Evolutionary conservation across 1,140 invertebrate genomes (phyloP).

Genomic region (Stenopsyche tienmushanensis): DNA sequence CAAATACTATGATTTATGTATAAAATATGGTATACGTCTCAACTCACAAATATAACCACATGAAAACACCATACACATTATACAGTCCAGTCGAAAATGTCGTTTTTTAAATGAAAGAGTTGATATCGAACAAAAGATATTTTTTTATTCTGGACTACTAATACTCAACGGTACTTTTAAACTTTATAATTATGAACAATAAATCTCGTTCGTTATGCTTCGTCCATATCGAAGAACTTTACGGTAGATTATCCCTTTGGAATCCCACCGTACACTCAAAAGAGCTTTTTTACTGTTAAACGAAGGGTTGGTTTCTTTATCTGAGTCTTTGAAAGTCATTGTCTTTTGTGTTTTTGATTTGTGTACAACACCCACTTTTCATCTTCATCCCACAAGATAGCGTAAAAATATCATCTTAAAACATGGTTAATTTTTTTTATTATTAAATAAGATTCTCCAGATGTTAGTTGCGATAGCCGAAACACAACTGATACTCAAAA

Average conservation of each 20-base stretch:
- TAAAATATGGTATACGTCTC: no score
- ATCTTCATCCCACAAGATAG: neutral
- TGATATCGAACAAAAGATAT: neutral
- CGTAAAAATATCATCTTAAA: no score
- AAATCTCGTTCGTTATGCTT: neutral
- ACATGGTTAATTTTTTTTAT: no score
- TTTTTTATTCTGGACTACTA: neutral
- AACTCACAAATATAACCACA: no score
- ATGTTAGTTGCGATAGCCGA: no score
- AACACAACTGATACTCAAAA: no score
- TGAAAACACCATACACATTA: no score
- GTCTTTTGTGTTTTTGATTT: neutral
- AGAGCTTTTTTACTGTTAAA: neutral
- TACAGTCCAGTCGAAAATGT: neutral
- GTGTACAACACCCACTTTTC: neutral
- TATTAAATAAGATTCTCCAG: no score
- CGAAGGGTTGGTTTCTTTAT: neutral
- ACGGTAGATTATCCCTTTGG: neutral
- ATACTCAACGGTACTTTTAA: neutral
- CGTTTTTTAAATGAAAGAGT: neutral
- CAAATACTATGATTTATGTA: no score
- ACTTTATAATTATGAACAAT: neutral
- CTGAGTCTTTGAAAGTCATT: neutral
- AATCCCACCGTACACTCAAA: neutral
- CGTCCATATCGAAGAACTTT: neutral